Evolutionary conservation across 2,113 vertebrate genomes (phyloP).

Genomic region (Todiramphus saurophagus): DNA sequence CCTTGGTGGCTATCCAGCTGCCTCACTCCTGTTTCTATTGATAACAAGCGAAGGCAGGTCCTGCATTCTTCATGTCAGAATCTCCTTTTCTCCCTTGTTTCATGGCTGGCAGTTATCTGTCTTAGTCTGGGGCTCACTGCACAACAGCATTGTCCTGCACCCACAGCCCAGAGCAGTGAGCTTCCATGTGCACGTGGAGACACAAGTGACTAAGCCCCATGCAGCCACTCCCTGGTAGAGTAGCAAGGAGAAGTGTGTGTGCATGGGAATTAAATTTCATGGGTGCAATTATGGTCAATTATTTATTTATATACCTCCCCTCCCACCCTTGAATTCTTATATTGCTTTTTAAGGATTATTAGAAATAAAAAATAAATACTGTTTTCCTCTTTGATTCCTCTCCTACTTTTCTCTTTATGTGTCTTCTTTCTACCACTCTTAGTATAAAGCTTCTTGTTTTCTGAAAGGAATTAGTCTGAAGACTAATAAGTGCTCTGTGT

Average conservation of each 20-base stretch:
- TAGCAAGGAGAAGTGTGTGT: background rate
- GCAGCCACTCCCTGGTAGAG: background rate
- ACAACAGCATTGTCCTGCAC: accelerated
- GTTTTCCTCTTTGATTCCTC: background rate
- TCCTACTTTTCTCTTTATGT: background rate
- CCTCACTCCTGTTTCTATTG: background rate
- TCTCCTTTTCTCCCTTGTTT: background rate
- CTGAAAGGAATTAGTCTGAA: background rate
- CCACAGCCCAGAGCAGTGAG: background rate
- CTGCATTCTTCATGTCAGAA: background rate
- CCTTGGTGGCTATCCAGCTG: background rate
- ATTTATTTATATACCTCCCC: background rate
- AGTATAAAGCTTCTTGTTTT: background rate
- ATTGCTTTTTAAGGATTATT: background rate
- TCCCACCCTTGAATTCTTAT: accelerated
- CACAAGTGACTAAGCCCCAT: background rate
- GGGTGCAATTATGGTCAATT: too few relatives aligned
- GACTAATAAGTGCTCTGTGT: background rate
- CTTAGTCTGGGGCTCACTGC: accelerated
- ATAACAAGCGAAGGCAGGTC: background rate
- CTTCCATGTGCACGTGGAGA: background rate
- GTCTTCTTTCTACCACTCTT: background rate
- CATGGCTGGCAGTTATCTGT: background rate
- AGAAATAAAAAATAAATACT: background rate
- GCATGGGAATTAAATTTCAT: too few relatives aligned